Evolutionary conservation across 2,113 vertebrate species (phyloP).

Genomic region (Ceratotherium simum): DNA sequence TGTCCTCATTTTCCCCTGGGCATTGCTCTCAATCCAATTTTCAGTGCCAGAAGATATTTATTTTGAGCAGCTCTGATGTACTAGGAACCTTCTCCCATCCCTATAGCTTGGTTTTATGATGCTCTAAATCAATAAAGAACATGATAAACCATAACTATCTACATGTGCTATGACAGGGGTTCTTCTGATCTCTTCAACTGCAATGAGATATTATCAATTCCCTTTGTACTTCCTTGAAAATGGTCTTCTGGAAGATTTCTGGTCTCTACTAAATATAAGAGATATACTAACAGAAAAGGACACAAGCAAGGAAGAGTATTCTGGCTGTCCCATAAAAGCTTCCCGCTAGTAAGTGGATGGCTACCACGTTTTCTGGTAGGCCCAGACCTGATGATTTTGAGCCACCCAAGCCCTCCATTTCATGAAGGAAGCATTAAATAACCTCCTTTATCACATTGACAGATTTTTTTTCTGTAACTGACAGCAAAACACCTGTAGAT

Average conservation of each 20-base stretch:
- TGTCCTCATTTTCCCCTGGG: not conserved
- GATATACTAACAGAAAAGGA: slow-evolving; percentile 27
- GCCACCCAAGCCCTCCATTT: not conserved
- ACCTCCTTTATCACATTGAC: not conserved
- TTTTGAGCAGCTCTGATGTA: not conserved
- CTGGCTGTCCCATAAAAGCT: not conserved
- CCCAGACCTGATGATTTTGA: not conserved
- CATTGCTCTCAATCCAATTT: slow-evolving; percentile 45
- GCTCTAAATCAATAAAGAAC: not conserved
- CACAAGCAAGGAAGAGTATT: not conserved
- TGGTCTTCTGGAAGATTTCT: slow-evolving; percentile 29
- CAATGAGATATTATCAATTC: not conserved
- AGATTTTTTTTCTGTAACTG: slow-evolving; percentile 4
- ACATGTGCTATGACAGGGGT: not conserved
- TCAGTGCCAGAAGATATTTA: slow-evolving; percentile 28
- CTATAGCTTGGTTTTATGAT: not conserved
- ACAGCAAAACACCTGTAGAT: not conserved
- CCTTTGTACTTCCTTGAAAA: not conserved
- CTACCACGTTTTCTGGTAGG: not conserved
- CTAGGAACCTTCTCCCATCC: not conserved
- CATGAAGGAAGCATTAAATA: not conserved
- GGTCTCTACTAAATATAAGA: slow-evolving; percentile 19
- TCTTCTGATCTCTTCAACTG: slow-evolving; percentile 34
- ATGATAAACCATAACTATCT: slow-evolving; percentile 36
- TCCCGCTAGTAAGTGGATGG: not conserved